phyloP scores from a whole-genome alignment of 2,888 invertebrate genomes.

The Drosophila neotestacea region DNA sequence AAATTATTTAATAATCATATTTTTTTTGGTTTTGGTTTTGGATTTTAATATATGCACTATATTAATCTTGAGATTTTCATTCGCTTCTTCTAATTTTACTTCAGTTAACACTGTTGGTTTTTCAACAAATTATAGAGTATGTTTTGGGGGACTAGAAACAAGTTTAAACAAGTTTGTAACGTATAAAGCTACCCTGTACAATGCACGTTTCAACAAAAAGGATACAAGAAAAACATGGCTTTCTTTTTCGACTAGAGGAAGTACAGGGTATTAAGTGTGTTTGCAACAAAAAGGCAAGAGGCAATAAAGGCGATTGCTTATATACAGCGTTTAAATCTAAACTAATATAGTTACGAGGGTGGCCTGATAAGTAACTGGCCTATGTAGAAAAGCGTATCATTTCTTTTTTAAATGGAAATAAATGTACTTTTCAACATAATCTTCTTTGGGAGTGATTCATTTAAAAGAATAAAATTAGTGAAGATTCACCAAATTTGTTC shows the following conservation, averaged over 20 bases:
- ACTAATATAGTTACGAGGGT: background rate
- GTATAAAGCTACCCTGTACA: slow-evolving; percentile 7
- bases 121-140: slow-evolving; percentile 6
- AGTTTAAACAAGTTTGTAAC: slow-evolving; percentile 11
- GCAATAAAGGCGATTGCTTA: slow-evolving; percentile 30
- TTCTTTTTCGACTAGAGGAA: background rate
- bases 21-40: background rate
- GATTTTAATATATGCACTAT: background rate
- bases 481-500: too few relatives aligned
- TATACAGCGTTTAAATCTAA: slow-evolving; percentile 28
- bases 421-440: too few relatives aligned
- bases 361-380: too few relatives aligned
- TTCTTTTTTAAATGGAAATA: too few relatives aligned
- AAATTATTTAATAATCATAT: slow-evolving; percentile 9
- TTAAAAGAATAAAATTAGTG: too few relatives aligned
- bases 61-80: background rate
- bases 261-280: slow-evolving; percentile 24
- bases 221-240: background rate
- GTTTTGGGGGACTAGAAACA: slow-evolving; percentile 5
- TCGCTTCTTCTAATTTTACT: background rate
- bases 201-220: background rate
- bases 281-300: slow-evolving; percentile 47
- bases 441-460: too few relatives aligned
- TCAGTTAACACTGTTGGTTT: background rate
- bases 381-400: too few relatives aligned